Evolutionary conservation across 2,888 invertebrate genomes (phyloP), one percentile per base, ranked within the genome.

Genomic region (Odontocerum albicorne): DNA sequence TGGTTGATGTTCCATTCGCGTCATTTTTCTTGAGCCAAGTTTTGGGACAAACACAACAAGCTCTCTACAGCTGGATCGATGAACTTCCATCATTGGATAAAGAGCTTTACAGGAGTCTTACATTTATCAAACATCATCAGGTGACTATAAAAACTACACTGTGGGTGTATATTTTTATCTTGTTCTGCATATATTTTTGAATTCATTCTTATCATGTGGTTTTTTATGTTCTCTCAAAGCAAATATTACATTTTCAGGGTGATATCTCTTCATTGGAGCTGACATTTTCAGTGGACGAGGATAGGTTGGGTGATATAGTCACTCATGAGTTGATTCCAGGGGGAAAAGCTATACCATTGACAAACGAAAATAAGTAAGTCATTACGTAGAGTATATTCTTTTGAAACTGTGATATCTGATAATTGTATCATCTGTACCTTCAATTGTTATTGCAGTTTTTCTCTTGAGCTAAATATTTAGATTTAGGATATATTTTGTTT

Each of bases 1-100:
- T 98, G 4, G 94, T 98, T 3, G 99, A 99, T 71, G 96, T 99
- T 35, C 98, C 97, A 1, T 96, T 99, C 71, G 98, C 99, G 0
- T 92, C 96, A 27, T 99, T 99, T 73, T 98, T 99, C 73, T 83
- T 99, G 20, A 96, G 94, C 65, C 95, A 97, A 77, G 88, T 98
- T 59, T 79, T 96, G 49, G 96, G 96, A 0, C 93, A 95, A 72
- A 92, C 92, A 4, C 91, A 93, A 63, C 93, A 92, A 66, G 91
- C 93, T 7, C 79, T 94, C 10, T 97, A 98, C 77, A 97, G 96
- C 69, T 96, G 95, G 72, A 90, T 99, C 66, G 99, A 99, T 71
- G 99, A 99, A 74, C 77, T 99, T 63, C 95, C 98, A 0, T 97
- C 97, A 0, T 77, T 99, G 3, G 99, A 99, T 74, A 86, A 90